Evolutionary conservation across 1,140 invertebrate species (phyloP), one percentile per base, ranked within the genome.

Genomic region (Caenorhabditis inopinata): DNA sequence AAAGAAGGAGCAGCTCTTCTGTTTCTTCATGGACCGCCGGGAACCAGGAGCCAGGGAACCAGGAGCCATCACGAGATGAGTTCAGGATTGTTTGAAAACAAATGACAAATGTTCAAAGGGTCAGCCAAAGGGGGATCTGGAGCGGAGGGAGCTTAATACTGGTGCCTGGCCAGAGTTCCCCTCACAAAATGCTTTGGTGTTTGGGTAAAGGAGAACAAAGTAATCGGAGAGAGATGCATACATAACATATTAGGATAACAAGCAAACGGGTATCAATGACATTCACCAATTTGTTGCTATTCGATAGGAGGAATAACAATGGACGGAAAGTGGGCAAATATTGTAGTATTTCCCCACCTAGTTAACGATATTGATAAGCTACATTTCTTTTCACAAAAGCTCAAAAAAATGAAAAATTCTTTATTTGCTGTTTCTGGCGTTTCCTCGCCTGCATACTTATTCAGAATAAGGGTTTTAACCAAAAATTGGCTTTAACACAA

Each of bases 101-200:
- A 68, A 68, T 68, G 58, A 68, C 58, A 68, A 68, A 68, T 68
- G 58, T 68, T 68, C 58, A n/a, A n/a, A n/a, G n/a, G n/a, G n/a
- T n/a, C n/a, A n/a, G n/a, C n/a, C n/a, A n/a, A n/a, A n/a, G n/a
- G n/a, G n/a, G n/a, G n/a, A n/a, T n/a, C n/a, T n/a, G n/a, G n/a
- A n/a, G n/a, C n/a, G n/a, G 51, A 14, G 18, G 9, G 49, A 16
- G 51, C 16, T 42, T 42, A 38, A 68, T 32, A 42, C 58, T 42
- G 38, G 38, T 42, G 14, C 14, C 2, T 35, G 58, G 58, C n/a
- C n/a, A n/a, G n/a, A n/a, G n/a, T 23, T 42, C 38, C 58, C 29
- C 58, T 21, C 9, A 2, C 11, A 51, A 21, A 51, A 51, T 21
- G 25, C 21, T 58, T 14, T 58, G 27, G 18, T 51, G 48, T 1